Evolutionary conservation across 2,113 vertebrate species (phyloP), one percentile per base, ranked within the genome.

Genomic region (Apteryx mantelli): DNA sequence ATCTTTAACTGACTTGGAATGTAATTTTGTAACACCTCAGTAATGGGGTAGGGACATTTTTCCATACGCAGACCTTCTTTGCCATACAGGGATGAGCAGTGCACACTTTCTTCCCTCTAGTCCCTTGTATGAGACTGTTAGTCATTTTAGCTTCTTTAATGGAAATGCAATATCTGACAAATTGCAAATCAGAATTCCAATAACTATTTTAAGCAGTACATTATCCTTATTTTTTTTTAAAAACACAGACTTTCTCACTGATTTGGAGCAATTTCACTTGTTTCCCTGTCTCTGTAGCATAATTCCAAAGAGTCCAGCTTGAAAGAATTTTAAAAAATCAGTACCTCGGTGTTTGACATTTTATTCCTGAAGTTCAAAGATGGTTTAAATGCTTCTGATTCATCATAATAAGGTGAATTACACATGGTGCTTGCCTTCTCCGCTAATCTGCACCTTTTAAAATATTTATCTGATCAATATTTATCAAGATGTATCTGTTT

Each of bases 401-500:
- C 83, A n/a, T 84, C 25, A 80, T 15, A 96, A 56, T 30, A 89
- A 85, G 66, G 86, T 77, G 18, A 82, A 20, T 91, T 91, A 79
- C 69, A 55, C 0, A 0, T 32, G 9, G 16, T 19, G 40, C 40
- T 94, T 94, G 26, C 69, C 30, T 94, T 77, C 58, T 79, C 40
- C 21, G 34, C 13, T 88, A 90, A 68, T 84, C 36, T 90, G 5
- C 36, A 82, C 16, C 13, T 91, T 93, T 94, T 89, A 74, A 95
- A 93, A 95, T 93, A 96, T 79, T 96, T 89, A 73, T 82, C 63
- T 63, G 78, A 93, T 85, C 50, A 68, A 82, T 88, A 91, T 65
- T 82, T 28, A 82, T 92, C 89, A 79, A 69, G 65, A 91, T 32
- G 1, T 69, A 16, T 55, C 48, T 40, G 24, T 91, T 83, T 92